Evolutionary conservation across 2,888 invertebrate genomes (phyloP), one percentile per base, ranked within the genome.

Genomic region (Pristionchus maxplancki): DNA sequence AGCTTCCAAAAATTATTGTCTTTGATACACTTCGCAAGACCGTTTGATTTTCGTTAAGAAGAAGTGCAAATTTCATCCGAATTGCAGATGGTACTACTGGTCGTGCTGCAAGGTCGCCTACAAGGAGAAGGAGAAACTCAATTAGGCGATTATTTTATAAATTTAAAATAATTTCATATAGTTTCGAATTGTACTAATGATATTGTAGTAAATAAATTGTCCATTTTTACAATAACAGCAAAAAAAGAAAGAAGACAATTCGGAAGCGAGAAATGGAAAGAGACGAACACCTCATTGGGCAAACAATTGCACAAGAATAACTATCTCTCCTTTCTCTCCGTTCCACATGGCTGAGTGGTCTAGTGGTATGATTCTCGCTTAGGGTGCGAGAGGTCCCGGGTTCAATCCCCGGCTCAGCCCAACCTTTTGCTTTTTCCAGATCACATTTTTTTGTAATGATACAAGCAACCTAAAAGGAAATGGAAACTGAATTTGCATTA

Each of bases 341-440:
- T 20, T 1, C 8, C 15, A 64, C 85, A 85, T 85, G 91, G 91
- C 91, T 90, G 88, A 91, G 91, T 92, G 92, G 92, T 92, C 92
- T 92, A 92, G 92, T 91, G 93, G 92, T 91, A 92, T 92, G 92
- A 92, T 92, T 93, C 92, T 93, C 93, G 92, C 92, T 92, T 92
- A 89, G 93, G 92, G 92, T 92, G 92, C 93, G 93, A 93, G 92
- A 92, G 93, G 93, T 92, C 93, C 93, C 92, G 93, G 92, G 92
- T 89, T 92, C 92, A 89, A 91, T 91, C 91, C 91, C 91, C 91
- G 91, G 91, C 90, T 90, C 89, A 89, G 90, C 90, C 90, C 90
- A 9, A 58, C 24, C n/a, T 58, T 58, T 58, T 58, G 58, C 58
- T 24, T 24, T 58, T 24, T 50, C n/a, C n/a, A n/a, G n/a, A 44